A percentile compares a stretch with the other conserved stretches of the same genome.
Evolutionary conservation across 1,140 invertebrate genomes (phyloP).

Genomic region (Cyclina sinensis): DNA sequence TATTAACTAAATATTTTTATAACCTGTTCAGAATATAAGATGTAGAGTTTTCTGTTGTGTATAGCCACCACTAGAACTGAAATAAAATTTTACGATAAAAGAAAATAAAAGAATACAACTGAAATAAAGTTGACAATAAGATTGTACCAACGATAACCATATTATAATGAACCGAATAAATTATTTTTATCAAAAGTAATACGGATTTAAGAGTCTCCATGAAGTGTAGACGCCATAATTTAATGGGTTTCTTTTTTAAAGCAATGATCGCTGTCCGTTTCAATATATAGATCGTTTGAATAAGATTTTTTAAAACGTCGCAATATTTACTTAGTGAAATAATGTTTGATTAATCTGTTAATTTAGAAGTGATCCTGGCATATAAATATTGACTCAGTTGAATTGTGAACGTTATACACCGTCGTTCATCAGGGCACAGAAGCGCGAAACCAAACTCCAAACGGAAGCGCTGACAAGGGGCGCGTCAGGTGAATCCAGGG

Average conservation of each 20-base stretch:
- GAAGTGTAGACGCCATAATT: slow-evolving; percentile 14
- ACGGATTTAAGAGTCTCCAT: neutral
- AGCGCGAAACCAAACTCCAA: neutral
- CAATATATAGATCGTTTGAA: slow-evolving; percentile 20
- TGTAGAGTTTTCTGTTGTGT: neutral
- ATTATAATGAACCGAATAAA: slow-evolving; percentile 22
- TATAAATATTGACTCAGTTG: slow-evolving; percentile 29
- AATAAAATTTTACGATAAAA: too few species aligned
- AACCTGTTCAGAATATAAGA: neutral
- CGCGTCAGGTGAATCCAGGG: neutral
- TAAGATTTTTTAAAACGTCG: neutral
- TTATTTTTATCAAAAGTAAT: neutral
- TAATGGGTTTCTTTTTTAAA: slow-evolving; percentile 13
- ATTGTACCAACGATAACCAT: neutral
- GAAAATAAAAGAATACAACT: neutral
- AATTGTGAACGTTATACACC: neutral
- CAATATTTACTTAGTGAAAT: slow-evolving; percentile 1
- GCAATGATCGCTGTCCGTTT: slow-evolving; percentile 9
- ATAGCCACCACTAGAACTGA: too few species aligned
- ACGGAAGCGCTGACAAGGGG: too few species aligned
- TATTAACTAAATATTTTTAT: neutral
- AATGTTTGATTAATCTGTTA: slow-evolving; percentile 32
- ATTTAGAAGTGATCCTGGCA: slow-evolving; percentile 1
- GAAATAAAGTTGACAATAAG: slow-evolving; percentile 33
- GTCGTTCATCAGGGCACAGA: neutral